A percentile compares a stretch with the other conserved stretches of the same genome.
Evolutionary conservation across 1,140 invertebrate genomes (phyloP).

Genomic region (Tetragnatha versicolor): DNA sequence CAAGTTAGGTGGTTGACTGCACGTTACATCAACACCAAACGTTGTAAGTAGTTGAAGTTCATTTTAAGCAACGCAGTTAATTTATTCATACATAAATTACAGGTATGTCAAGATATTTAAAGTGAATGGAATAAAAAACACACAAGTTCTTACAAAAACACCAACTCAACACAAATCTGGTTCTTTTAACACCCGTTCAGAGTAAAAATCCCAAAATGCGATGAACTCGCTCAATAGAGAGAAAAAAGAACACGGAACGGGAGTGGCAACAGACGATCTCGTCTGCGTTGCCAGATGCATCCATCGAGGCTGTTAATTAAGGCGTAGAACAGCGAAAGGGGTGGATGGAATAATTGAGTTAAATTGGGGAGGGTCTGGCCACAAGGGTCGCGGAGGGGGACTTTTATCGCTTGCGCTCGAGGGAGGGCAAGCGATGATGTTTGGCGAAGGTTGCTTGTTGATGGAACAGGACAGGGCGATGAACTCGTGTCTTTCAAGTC

Average conservation of each 20-base stretch:
- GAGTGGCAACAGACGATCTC: conserved; percentile 12
- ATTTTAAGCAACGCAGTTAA: too few relatives aligned
- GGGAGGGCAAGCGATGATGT: background rate
- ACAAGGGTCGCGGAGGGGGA: conserved; percentile 19
- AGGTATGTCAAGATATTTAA: too few relatives aligned
- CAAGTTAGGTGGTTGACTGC: too few relatives aligned
- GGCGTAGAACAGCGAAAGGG: conserved; percentile 23
- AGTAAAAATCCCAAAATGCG: background rate
- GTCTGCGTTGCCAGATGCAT: conserved; percentile 24
- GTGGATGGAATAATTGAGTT: conserved; percentile 30
- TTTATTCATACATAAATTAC: too few relatives aligned
- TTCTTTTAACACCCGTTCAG: background rate
- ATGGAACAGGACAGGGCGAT: too few relatives aligned
- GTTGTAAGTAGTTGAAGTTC: too few relatives aligned
- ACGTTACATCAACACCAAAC: too few relatives aligned
- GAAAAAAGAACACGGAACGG: background rate
- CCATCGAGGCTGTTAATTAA: conserved; percentile 35
- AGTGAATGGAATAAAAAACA: too few relatives aligned
- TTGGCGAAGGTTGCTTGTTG: too few relatives aligned
- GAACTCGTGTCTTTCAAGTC: too few relatives aligned
- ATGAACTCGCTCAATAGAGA: too few relatives aligned
- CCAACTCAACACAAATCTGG: background rate
- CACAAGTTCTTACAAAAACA: too few relatives aligned
- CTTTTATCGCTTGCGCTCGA: background rate
- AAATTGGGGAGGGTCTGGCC: conserved; percentile 30